Conservation (phyloP, 2,888 invertebrate species). For the Eustalomyia histrio region DNA sequence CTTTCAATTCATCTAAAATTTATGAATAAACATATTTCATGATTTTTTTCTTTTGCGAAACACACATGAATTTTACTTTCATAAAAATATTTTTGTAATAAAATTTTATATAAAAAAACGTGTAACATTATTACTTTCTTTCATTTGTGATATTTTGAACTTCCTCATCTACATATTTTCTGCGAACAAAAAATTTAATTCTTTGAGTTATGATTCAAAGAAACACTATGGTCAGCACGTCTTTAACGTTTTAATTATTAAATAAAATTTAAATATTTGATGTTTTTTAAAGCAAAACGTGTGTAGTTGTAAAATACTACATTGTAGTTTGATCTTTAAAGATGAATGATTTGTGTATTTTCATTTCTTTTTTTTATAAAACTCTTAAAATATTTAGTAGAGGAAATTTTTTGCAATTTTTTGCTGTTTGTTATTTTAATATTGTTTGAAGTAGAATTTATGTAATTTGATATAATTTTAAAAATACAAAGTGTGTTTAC, state of each 20-base stretch:
- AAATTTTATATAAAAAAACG: background rate
- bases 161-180: background rate
- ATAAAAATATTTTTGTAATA: background rate
- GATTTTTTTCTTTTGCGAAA: too few species aligned
- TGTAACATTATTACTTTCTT: background rate
- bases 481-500: too few species aligned
- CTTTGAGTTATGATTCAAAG: background rate
- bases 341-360: background rate
- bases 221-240: background rate
- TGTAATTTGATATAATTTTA: too few species aligned
- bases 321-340: background rate
- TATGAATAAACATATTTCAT: background rate
- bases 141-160: background rate
- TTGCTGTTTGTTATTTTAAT: background rate
- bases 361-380: background rate
- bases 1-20: background rate
- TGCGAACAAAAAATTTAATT: background rate
- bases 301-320: background rate
- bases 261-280: conserved; percentile 5
- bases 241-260: background rate
- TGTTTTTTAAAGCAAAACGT: background rate
- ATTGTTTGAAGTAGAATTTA: background rate
- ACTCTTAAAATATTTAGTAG: background rate
- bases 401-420: conserved; percentile 1
- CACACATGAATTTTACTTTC: too few species aligned